Evolutionary conservation across 2,797 vertebrate species (phyloP), one percentile per base, ranked within the genome.

Genomic region (Tragopan temminckii): DNA sequence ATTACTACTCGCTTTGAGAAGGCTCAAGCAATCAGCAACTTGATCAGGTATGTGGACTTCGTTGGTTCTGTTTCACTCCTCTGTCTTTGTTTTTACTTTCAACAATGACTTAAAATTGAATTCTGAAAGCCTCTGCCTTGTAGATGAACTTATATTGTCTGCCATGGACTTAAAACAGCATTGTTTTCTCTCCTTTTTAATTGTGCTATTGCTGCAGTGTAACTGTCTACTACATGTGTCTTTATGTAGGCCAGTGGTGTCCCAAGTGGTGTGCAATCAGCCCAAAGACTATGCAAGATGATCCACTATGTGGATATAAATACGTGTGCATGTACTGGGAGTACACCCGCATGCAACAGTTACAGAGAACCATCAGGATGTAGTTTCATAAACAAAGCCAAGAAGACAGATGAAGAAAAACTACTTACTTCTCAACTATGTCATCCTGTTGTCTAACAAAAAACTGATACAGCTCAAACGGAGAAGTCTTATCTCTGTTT

Each of bases 381-480:
- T 11, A 33, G 80, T 85, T 94, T 85, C 59, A 69, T 4, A 40
- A 64, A 57, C 20, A 35, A 38, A 13, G 19, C 46, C 46, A 81
- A 83, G 59, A 72, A 20, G 27, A 35, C 70, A n/a, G 29, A 27
- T 42, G 35, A 71, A 74, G 42, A 79, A 79, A 31, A 64, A 19
- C 13, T 40, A 88, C 98, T 85, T 93, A 98, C 99, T 98, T 95
- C 95, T 99, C 98, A 45, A 99, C 97, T 7, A 64, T 82, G 42
- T 92, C 85, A 66, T 99, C 99, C 3, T 98, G 98, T 95, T 98
- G 99, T 75, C 99, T 98, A 64, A 99, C 97, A 90, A 99, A 99
- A 96, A 98, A 99, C 85, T 99, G 99, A 97, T 99, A 99, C 4
- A 99, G 97, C 59, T 99, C 99, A 97, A 99, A 99, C 0, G 99